phyloP scores from a whole-genome alignment of 2,113 vertebrate genomes.

The Hipposideros armiger region DNA sequence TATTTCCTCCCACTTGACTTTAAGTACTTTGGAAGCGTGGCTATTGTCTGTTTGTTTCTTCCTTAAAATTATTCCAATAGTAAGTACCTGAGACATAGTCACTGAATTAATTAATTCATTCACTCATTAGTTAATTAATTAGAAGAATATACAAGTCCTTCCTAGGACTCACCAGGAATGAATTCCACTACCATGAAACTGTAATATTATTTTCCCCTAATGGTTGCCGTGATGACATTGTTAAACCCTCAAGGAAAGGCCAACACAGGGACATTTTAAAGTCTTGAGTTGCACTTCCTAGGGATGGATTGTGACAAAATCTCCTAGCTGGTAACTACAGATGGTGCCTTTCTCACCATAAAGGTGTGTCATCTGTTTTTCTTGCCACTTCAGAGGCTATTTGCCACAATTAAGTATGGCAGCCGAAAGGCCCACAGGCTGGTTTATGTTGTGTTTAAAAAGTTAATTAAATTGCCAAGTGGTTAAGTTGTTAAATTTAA shows the following conservation, averaged over 20 bases:
- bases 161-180: background rate
- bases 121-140: conserved; percentile 40
- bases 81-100: background rate
- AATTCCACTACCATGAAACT: background rate
- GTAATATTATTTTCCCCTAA: background rate
- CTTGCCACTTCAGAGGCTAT: conserved; percentile 71
- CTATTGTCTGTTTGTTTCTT: background rate
- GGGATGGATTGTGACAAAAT: conserved; percentile 55
- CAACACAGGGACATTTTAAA: conserved; percentile 46
- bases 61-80: background rate
- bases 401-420: conserved; percentile 78
- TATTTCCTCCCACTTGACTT: background rate
- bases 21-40: background rate
- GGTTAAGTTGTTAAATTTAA: conserved; percentile 85
- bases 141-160: background rate
- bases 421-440: conserved; percentile 78
- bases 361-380: conserved; percentile 81
- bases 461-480: conserved; percentile 85
- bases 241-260: background rate
- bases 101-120: conserved; percentile 36
- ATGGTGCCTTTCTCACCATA: conserved; percentile 61
- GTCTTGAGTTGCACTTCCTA: conserved; percentile 47
- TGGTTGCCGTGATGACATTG: background rate
- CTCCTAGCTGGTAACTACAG: conserved; percentile 61
- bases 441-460: conserved; percentile 84